Evolutionary conservation across 2,113 vertebrate genomes (phyloP).

Genomic region (Malurus elegans): DNA sequence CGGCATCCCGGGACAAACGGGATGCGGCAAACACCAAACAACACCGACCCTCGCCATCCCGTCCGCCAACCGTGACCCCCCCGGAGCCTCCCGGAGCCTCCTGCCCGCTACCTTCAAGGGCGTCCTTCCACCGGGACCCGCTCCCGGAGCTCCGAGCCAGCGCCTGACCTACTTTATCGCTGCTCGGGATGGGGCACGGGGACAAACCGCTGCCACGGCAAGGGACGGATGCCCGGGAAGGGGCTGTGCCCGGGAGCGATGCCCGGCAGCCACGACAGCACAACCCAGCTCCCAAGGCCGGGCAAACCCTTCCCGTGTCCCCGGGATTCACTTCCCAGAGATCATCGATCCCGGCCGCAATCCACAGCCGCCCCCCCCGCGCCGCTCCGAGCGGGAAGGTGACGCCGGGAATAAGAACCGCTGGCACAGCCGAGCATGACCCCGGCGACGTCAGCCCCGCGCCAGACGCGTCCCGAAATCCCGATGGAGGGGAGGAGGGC

Average conservation of each 20-base stretch:
- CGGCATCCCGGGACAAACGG: background rate
- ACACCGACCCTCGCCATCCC: background rate
- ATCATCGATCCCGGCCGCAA: background rate
- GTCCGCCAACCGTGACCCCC: background rate
- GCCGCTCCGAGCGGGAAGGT: background rate
- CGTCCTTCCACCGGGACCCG: background rate
- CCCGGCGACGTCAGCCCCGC: background rate
- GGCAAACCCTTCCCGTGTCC: background rate
- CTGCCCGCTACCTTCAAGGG: background rate
- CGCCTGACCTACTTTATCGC: background rate
- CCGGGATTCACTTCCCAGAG: rapidly evolving
- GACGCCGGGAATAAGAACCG: background rate
- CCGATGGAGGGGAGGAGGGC: background rate
- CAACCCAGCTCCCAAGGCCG: background rate
- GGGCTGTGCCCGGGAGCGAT: background rate
- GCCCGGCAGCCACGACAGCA: background rate
- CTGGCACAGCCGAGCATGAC: background rate
- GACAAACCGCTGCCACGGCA: background rate
- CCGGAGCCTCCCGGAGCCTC: background rate
- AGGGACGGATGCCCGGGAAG: background rate
- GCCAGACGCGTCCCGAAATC: background rate
- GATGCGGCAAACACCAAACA: background rate
- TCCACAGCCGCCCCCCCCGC: rapidly evolving
- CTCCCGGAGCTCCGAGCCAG: background rate
- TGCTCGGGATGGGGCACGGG: background rate